Percentiles rank a stretch among this genome's conserved stretches.
Conservation (phyloP, 2,888 invertebrate genomes). For the Epistrophe eligans region DNA sequence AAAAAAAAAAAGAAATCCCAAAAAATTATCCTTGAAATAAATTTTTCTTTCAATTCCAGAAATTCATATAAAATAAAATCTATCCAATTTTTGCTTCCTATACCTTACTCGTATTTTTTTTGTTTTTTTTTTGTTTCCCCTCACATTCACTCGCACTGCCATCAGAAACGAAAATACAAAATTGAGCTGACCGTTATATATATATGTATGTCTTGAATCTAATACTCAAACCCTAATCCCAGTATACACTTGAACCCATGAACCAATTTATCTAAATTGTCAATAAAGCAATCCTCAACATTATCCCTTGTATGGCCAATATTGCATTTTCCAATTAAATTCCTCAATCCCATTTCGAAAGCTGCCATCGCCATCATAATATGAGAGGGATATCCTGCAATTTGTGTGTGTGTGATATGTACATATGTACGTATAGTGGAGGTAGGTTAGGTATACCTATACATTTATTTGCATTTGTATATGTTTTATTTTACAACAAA, state of each 20-base stretch:
- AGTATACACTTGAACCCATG: conserved; percentile 34
- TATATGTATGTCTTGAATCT: conserved; percentile 11
- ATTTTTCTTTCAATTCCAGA: conserved; percentile 25
- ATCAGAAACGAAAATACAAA: background rate
- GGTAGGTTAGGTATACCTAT: background rate
- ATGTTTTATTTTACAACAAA: conserved; percentile 34
- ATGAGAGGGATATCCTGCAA: conserved; percentile 9
- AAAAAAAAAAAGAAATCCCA: background rate
- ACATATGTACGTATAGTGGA: background rate
- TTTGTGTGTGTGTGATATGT: background rate
- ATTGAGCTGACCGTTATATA: conserved; percentile 29
- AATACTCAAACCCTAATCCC: conserved; percentile 35
- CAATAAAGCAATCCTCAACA: conserved; percentile 51
- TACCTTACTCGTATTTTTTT: no score
- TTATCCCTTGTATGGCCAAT: conserved; percentile 41
- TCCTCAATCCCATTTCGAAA: conserved; percentile 44
- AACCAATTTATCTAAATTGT: conserved; percentile 51
- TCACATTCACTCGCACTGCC: background rate
- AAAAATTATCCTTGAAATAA: conserved; percentile 15
- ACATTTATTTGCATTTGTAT: background rate
- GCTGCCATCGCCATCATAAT: conserved; percentile 23
- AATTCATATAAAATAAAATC: conserved; percentile 29
- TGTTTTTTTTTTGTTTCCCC: background rate
- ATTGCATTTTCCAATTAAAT: conserved; percentile 68
- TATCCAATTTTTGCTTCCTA: conserved; percentile 21